Percentiles rank a stretch among this genome's conserved stretches.
These are phyloP conservation scores for Oryctes rhinoceros DNA, from an alignment of 1,140 invertebrate genomes.

Conservation along the genomic window DNA sequence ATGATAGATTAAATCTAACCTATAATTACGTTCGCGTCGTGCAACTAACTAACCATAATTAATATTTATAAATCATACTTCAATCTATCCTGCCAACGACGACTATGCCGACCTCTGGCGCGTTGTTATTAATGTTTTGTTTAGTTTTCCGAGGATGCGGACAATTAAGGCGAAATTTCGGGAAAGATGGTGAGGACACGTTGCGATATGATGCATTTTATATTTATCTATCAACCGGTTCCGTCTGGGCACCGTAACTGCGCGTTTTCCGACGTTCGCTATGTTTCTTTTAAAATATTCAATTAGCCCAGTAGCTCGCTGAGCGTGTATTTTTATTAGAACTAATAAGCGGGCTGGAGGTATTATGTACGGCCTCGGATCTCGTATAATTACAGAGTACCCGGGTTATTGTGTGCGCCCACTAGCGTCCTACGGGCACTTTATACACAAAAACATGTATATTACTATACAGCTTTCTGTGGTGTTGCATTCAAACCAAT, in stretches of 20 bases:
- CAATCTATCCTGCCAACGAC: background rate
- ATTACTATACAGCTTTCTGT: no score
- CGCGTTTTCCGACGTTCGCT: background rate
- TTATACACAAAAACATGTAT: no score
- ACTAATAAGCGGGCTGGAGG: constrained; percentile 42
- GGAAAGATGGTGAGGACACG: background rate
- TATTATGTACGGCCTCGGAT: constrained; percentile 42
- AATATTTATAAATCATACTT: constrained; percentile 23
- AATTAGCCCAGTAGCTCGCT: constrained; percentile 39
- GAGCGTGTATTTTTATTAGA: constrained; percentile 44
- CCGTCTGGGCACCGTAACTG: background rate
- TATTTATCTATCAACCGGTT: background rate
- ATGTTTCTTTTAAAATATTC: constrained; percentile 26
- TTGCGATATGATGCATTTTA: background rate
- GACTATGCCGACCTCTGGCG: background rate
- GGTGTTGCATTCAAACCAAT: no score
- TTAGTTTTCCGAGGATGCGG: background rate
- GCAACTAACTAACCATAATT: background rate
- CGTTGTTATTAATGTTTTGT: constrained; percentile 6
- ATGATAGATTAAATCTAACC: constrained; percentile 14
- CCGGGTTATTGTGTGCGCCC: constrained; percentile 26
- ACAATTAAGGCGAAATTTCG: background rate
- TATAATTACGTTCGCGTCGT: constrained; percentile 20
- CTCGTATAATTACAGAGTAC: constrained; percentile 43
- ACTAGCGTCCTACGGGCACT: background rate